phyloP scores from a whole-genome alignment of 2,888 invertebrate species.

The Megaustenia siamemsis region DNA sequence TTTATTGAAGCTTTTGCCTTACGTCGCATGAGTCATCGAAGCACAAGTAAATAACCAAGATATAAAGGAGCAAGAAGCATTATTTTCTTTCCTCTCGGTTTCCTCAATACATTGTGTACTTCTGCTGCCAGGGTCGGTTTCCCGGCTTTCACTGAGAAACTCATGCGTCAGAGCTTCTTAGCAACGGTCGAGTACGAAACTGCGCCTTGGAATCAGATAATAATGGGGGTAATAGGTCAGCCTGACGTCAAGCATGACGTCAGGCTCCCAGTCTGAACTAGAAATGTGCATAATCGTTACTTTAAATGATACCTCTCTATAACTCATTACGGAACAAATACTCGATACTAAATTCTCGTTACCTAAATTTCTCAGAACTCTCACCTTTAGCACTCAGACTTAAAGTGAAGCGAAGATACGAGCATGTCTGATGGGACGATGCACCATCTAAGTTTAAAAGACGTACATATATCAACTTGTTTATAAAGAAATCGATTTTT shows the following conservation, averaged over 20 bases:
- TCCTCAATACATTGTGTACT: constrained; percentile 20
- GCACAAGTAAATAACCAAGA: not conserved
- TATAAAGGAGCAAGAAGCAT: not conserved
- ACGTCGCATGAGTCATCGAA: not conserved
- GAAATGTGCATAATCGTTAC: too few species aligned
- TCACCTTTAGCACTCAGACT: too few species aligned
- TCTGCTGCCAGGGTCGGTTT: not conserved
- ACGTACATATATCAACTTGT: too few species aligned
- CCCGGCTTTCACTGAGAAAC: not conserved
- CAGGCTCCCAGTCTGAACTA: constrained; percentile 55
- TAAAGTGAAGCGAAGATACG: too few species aligned
- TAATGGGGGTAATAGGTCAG: constrained; percentile 53
- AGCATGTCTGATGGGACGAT: too few species aligned
- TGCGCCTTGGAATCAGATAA: constrained; percentile 65
- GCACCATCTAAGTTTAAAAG: too few species aligned
- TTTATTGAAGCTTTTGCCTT: too few species aligned
- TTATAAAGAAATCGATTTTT: too few species aligned
- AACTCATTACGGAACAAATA: too few species aligned
- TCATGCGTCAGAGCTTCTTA: constrained; percentile 62
- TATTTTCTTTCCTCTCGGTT: not conserved
- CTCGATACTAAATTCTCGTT: too few species aligned
- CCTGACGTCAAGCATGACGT: constrained; percentile 62
- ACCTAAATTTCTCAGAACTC: too few species aligned
- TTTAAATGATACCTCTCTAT: too few species aligned
- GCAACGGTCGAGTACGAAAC: constrained; percentile 75